Evolutionary conservation across 2,113 vertebrate genomes (phyloP), one percentile per base, ranked within the genome.

Genomic region (Reinhardtius hippoglossoides): DNA sequence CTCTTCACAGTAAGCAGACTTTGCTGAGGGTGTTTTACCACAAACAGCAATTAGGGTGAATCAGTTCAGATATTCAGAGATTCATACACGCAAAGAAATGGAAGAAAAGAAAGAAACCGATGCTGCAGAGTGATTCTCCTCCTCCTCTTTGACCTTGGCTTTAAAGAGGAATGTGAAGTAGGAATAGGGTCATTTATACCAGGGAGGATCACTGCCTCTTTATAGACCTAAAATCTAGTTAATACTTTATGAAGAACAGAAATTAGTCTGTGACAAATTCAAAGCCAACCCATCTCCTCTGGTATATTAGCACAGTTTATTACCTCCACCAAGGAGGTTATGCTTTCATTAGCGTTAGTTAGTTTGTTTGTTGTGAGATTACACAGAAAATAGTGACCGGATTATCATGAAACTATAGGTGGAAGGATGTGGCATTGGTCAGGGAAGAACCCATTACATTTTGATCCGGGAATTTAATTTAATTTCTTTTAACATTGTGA

Each of bases 21-120:
- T 75, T 35, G 66, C 76, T 20, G 65, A 60, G 80, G 76, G 75
- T 80, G 79, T 87, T 84, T 82, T 82, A 81, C 87, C 81, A 85
- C 75, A 74, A 65, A 52, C 77, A 71, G 67, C 74, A 82, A 89
- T 88, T 85, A 89, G 71, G 58, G 56, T 80, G 83, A 82, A 86
- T 90, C 78, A 77, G 55, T 79, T 81, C 71, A 82, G 68, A 65
- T 75, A 79, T 80, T 89, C 81, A 70, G 57, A 83, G 76, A 78
- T n/a, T n/a, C 31, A 21, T 31, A 31, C 31, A 6, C 6, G 31
- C 31, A 31, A 31, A 31, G 31, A 31, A 31, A 31, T 6, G 1
- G 31, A 76, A 18, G 20, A 64, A 44, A 55, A 63, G 18, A 68
- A 27, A 77, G 70, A 46, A 44, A 40, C 35, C 6, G 67, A 82